phyloP scores from a whole-genome alignment of 2,113 vertebrate genomes.

The Peromyscus californicus region DNA sequence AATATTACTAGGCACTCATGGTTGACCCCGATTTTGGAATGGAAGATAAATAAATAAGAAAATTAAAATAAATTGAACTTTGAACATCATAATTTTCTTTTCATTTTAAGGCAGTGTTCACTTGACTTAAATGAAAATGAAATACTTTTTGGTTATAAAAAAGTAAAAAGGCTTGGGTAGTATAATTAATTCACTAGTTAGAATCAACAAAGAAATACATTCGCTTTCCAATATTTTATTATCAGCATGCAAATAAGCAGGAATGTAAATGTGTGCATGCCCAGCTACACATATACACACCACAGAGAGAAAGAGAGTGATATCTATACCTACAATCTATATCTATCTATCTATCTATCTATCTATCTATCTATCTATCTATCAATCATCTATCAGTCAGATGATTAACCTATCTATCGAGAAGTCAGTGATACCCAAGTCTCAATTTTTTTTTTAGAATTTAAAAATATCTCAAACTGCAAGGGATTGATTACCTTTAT shows the following conservation, averaged over 20 bases:
- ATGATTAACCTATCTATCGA: no score
- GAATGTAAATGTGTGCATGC: neutral
- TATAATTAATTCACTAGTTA: conserved; percentile 39
- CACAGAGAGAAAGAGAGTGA: neutral
- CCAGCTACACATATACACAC: no score
- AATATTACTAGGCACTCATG: neutral
- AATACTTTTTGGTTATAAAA: neutral
- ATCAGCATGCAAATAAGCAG: neutral
- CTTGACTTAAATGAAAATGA: neutral
- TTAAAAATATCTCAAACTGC: neutral
- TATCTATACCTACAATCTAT: neutral
- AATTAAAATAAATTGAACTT: neutral
- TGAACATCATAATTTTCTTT: neutral
- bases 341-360: neutral
- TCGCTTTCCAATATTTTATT: neutral
- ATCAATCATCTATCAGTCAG: neutral
- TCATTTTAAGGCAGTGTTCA: neutral
- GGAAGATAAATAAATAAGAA: neutral
- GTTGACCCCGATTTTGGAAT: neutral
- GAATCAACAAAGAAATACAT: neutral
- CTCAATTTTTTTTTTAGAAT: conserved; percentile 17
- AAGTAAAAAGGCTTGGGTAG: neutral
- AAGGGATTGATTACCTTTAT: neutral
- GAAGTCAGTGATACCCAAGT: neutral
- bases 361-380: neutral